Evolutionary conservation across 2,888 invertebrate genomes (phyloP).

Genomic region (Oxyteleia sp.): DNA sequence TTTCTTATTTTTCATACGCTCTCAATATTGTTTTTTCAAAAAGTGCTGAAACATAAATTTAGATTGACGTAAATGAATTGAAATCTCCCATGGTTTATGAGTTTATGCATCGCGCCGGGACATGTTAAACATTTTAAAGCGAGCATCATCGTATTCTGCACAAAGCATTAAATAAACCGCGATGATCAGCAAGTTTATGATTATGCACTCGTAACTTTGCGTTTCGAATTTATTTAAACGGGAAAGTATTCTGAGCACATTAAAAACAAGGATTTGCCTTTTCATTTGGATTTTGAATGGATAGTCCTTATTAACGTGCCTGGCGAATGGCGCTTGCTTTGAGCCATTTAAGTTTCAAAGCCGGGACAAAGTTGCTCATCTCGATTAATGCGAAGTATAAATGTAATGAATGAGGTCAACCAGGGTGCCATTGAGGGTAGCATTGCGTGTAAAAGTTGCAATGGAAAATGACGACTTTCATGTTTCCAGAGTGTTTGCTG

Average conservation of each 20-base stretch:
- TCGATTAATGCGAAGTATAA: conserved; percentile 57
- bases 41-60: no score
- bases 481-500: no score
- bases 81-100: no score
- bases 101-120: no score
- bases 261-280: conserved; percentile 27
- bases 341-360: conserved; percentile 56
- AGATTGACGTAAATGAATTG: no score
- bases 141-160: neutral
- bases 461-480: no score
- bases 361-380: conserved; percentile 50
- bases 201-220: conserved; percentile 10
- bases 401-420: conserved; percentile 65
- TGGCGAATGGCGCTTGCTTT: conserved; percentile 35
- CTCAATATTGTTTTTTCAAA: no score
- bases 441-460: no score
- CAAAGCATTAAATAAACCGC: neutral
- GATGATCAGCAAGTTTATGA: conserved; percentile 11
- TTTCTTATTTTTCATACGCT: no score
- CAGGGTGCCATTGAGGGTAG: conserved; percentile 46
- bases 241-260: conserved; percentile 15
- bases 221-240: conserved; percentile 6
- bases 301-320: conserved; percentile 41
- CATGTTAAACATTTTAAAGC: neutral
- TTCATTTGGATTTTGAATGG: conserved; percentile 52